Evolutionary conservation across 2,888 invertebrate genomes (phyloP).

Genomic region (Axea sp.): DNA sequence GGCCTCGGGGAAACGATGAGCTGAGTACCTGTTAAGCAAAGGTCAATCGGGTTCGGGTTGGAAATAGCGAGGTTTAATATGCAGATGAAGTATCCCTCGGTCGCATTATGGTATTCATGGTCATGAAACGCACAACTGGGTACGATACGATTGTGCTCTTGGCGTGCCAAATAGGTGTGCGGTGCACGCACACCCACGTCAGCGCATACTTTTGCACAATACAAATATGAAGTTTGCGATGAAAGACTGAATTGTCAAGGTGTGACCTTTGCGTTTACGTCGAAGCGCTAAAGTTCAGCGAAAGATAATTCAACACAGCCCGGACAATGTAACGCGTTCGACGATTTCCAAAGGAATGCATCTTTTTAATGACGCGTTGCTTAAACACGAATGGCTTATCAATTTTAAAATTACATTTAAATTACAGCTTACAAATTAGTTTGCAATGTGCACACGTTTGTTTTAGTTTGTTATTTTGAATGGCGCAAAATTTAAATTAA

Average conservation of each 20-base stretch:
- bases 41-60: slow-evolving; percentile 52
- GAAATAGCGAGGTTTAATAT: slow-evolving; percentile 47
- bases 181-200: slow-evolving; percentile 36
- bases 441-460: too few species aligned
- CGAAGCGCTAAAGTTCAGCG: slow-evolving; percentile 7
- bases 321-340: background rate
- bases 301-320: background rate
- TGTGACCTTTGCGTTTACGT: slow-evolving; percentile 15
- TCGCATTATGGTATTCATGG: slow-evolving; percentile 55
- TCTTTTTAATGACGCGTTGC: too few species aligned
- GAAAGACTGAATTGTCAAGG: slow-evolving; percentile 39
- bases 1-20: too few species aligned
- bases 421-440: too few species aligned
- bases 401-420: too few species aligned
- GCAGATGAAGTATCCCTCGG: slow-evolving; percentile 46
- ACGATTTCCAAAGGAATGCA: background rate
- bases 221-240: slow-evolving; percentile 20
- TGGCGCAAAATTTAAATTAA: too few species aligned
- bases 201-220: slow-evolving; percentile 24
- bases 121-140: slow-evolving; percentile 49
- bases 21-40: slow-evolving; percentile 34
- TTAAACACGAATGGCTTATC: too few species aligned
- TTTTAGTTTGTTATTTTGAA: too few species aligned
- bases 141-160: slow-evolving; percentile 21
- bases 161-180: slow-evolving; percentile 43